Base-by-base conservation (phyloP, 1,140 invertebrate genomes). In the Micrasema longulum region DNA sequence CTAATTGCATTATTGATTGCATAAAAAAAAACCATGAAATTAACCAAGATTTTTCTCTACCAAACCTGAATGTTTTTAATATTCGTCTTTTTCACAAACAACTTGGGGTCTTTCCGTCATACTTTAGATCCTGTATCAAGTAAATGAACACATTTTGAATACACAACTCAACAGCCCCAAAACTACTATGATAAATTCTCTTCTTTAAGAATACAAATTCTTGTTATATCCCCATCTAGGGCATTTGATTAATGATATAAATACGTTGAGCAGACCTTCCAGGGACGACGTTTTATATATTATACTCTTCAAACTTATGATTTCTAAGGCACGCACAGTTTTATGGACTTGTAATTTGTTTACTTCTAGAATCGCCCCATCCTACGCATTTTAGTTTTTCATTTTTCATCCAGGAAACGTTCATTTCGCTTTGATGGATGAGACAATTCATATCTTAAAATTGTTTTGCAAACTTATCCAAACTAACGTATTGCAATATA, bases 241-340 rank as follows among this genome's bases (percentile, higher is more conserved):
- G 41, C 7, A 4, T 45, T 5, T 45, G 41, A 45, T 45, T 45
- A 45, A 45, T 45, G 41, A 45, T 11, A 45, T 45, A 45, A 45
- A 45, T 16, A 45, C 41, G 12, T 45, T 11, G 41, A 45, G 14
- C 4, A 11, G 41, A 16, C 26, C 7, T 31, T n/a, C 7, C 7
- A 31, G 26, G 26, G 26, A 4, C 26, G 26, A 31, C 26, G 2
- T 7, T n/a, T n/a, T n/a, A 60, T 38, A 35, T 60, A 41, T 38
- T 20, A 60, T 60, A 12, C n/a, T 38, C 35, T 10, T 18, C n/a
- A 60, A 41, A 41, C 16, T 60, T 38, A 35, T 38, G 55, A 60
- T 60, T 60, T 41, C 36, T 14, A 7, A 12, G 10, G 35, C 55
- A 60, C 55, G 36, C 55, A 60, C 55, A 35, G 26, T 55, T 41